Conservation (phyloP, 2,797 vertebrate species). For the Trichosurus vulpecula region DNA sequence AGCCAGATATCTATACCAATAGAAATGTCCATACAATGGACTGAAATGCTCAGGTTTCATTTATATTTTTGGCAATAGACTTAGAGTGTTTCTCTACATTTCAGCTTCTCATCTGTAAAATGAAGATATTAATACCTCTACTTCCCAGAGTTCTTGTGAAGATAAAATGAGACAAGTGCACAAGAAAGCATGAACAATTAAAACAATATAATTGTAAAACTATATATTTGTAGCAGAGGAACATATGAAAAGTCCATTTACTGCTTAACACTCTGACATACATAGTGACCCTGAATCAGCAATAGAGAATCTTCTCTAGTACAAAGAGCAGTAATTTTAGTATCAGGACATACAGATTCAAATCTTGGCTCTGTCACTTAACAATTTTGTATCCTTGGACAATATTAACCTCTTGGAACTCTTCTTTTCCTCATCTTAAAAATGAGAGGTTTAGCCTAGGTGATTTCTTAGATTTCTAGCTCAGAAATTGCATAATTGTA, state of each 20-base stretch:
- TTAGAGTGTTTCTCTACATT: conserved; percentile 10
- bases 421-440: background rate
- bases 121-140: background rate
- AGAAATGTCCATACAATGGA: conserved; percentile 46
- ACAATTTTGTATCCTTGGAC: background rate
- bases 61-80: background rate
- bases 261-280: background rate
- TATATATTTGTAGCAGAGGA: background rate
- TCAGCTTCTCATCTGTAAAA: background rate
- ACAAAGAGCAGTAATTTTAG: background rate
- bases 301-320: background rate
- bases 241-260: background rate
- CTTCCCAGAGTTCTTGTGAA: background rate
- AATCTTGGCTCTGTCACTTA: background rate
- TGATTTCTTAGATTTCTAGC: background rate
- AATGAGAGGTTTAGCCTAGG: background rate
- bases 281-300: background rate
- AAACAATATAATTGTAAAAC: background rate
- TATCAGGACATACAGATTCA: background rate
- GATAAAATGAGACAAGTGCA: background rate
- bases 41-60: conserved; percentile 11
- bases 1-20: background rate
- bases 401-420: background rate
- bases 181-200: background rate
- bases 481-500: background rate